Evolutionary conservation across 1,140 invertebrate genomes (phyloP).

Genomic region (Heliconius melpomene): DNA sequence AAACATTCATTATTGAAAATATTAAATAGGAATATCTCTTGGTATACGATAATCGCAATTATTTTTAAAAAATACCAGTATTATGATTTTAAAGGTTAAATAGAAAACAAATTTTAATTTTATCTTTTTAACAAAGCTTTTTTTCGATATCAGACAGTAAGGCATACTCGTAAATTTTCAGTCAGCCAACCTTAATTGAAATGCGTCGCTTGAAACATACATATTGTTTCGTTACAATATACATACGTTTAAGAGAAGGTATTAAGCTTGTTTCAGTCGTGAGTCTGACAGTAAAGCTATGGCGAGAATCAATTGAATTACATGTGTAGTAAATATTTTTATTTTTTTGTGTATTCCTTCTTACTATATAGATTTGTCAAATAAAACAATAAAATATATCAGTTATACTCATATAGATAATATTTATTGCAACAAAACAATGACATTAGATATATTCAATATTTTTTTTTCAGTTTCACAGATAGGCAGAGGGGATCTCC

Average conservation of each 20-base stretch:
- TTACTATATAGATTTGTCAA: background rate
- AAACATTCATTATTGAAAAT: no score
- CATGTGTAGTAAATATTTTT: background rate
- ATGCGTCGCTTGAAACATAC: background rate
- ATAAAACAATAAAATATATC: no score
- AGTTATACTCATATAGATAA: no score
- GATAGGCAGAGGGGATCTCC: no score
- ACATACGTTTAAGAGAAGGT: background rate
- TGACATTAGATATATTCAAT: no score
- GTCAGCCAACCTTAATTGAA: background rate
- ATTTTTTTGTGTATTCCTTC: background rate
- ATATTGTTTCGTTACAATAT: background rate
- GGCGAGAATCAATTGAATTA: background rate
- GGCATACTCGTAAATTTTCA: background rate
- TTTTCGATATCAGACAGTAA: background rate
- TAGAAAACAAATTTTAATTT: no score
- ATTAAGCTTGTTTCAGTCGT: background rate
- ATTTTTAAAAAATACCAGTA: background rate
- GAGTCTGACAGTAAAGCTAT: background rate
- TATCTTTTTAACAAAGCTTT: no score
- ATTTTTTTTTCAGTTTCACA: no score
- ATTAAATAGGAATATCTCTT: no score
- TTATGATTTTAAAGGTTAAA: background rate
- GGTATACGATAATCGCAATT: no score
- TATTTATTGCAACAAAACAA: no score